These are phyloP conservation scores for Lineus longissimus DNA, from an alignment of 1,140 invertebrate species.

Conservation along the genomic window DNA sequence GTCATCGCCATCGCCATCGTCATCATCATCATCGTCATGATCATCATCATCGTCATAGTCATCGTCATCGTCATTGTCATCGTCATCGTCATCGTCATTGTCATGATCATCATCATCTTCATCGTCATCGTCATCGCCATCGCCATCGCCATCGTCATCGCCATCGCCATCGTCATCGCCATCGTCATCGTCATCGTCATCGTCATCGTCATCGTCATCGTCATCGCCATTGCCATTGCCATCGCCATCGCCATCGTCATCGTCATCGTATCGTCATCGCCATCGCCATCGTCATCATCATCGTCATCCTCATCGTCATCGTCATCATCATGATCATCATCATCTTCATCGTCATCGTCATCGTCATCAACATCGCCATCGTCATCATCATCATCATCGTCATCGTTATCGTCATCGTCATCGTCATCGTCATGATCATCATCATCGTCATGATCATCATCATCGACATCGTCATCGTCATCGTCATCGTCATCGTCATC, in stretches of 20 bases:
- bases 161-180: constrained; percentile 1
- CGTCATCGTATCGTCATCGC: too few species aligned
- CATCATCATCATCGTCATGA: not conserved
- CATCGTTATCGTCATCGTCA: not conserved
- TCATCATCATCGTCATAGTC: too few species aligned
- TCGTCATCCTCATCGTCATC: not conserved
- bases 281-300: too few species aligned
- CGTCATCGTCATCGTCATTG: constrained; percentile 1
- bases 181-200: constrained; percentile 1
- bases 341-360: not conserved
- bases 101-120: not conserved
- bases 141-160: not conserved
- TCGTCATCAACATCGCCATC: not conserved
- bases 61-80: constrained; percentile 2
- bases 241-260: constrained; percentile 1
- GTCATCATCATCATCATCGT: constrained; percentile 1
- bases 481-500: constrained; percentile 1
- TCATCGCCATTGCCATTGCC: not conserved
- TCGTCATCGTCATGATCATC: too few species aligned
- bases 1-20: constrained; percentile 1
- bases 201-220: not conserved
- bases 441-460: too few species aligned
- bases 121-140: constrained; percentile 1
- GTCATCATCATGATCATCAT: not conserved
- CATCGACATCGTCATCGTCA: constrained; percentile 1